Evolutionary conservation across 2,113 vertebrate species (phyloP), one percentile per base, ranked within the genome.

Genomic region (Mixornis gularis): DNA sequence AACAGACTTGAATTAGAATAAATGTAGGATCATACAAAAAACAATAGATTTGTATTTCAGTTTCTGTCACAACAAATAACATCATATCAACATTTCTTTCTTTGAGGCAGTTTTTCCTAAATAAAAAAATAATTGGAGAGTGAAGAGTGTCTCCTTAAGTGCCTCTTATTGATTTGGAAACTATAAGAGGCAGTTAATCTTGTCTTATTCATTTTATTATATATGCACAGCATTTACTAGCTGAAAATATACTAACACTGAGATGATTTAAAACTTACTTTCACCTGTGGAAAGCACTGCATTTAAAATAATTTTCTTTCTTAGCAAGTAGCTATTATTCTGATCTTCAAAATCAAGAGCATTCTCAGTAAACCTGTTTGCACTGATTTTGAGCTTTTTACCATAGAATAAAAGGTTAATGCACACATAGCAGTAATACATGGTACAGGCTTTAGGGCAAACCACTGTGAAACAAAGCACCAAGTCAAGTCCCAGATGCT

Each of bases 21-120:
- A 74, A 79, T 24, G 30, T 41, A 76, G 24, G 13, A 69, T 52
- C 41, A 29, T 25, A 55, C 7, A 70, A 59, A 89, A 85, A 1
- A 0, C 13, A 58, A 70, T 1, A 73, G 29, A 85, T 78, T 73
- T 1, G 5, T 36, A 44, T 65, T 55, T 71, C n/a, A 53, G 59
- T 58, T 93, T 87, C n/a, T 65, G 32, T 85, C 71, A 85, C 19
- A 87, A 72, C 53, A 79, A 94, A 85, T 49, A 79, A 56, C 53
- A 58, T 36, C 25, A 46, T 2, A 5, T 41, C 71, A 91, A 34
- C 20, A 27, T 6, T 71, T 82, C 13, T 65, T 38, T 52, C 62
- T 94, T 41, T 77, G 14, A 79, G 38, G 26, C 10, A 68, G 11
- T 27, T 76, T 63, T 79, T 46, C 24, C 32, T 5, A 12, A 38